Evolutionary conservation across 2,888 invertebrate genomes (phyloP), one percentile per base, ranked within the genome.

Genomic region (Apamea anceps): DNA sequence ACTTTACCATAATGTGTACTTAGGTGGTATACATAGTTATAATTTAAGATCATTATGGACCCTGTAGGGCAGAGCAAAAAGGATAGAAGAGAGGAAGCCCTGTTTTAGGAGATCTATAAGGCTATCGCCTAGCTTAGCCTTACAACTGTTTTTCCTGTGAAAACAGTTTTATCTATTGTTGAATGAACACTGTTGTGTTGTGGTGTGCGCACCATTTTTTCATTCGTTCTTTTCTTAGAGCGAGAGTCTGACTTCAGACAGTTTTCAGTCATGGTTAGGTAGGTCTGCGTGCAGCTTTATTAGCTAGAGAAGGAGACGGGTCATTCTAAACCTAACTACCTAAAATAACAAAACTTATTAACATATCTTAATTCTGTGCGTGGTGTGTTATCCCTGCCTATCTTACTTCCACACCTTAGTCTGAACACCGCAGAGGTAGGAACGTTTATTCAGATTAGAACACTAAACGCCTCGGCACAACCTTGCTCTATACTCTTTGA

Each of bases 401-500:
- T 3, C 37, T 37, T 8, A 28, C 45, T 37, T 18, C 37, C 65
- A n/a, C 54, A 21, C 25, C 8, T 37, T 25, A 1, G 18, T 45
- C n/a, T 32, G 32, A n/a, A 45, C n/a, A 28, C 15, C 28, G 18
- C 81, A 5, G 15, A 42, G 66, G 37, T 42, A 48, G 60, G 32
- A 70, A 51, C 78, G 65, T 45, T 54, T 76, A 67, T 68, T 78
- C 57, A 76, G 79, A 85, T 79, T 62, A 67, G 66, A 73, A 57
- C 63, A 45, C 62, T 85, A 66, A 77, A 73, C 57, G 74, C 63
- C 72, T 42, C 51, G 63, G 54, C 65, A 66, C 54, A 77, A 70
- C 62, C 68, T 67, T 48, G 48, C 66, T 70, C 25, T 15, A 65
- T 32, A 51, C 48, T 66, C 13, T 70, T 25, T 28, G 60, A 28